Percentiles rank a stretch among this genome's conserved stretches.
Evolutionary conservation across 2,888 invertebrate genomes (phyloP).

Genomic region (Serrognathus titanus): DNA sequence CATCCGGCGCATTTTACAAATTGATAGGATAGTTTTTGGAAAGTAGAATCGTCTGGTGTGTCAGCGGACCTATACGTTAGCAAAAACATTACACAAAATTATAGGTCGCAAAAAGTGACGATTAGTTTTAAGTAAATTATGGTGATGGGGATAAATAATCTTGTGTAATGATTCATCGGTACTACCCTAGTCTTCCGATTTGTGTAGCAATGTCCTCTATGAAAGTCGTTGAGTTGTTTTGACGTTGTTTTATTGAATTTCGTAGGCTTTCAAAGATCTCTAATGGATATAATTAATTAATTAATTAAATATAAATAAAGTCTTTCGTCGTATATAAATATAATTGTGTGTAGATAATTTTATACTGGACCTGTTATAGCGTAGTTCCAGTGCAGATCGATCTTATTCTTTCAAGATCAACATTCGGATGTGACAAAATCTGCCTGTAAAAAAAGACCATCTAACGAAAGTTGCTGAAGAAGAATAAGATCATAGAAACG

Average conservation of each 20-base stretch:
- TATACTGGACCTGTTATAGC: constrained; percentile 43
- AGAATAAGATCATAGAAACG: constrained; percentile 16
- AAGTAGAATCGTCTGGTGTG: no score
- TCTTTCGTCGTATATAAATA: constrained; percentile 43
- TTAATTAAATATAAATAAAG: constrained; percentile 31
- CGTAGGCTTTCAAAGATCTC: constrained; percentile 46
- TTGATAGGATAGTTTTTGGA: no score
- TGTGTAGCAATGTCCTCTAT: constrained; percentile 15
- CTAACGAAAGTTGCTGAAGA: background rate
- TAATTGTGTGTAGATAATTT: constrained; percentile 46
- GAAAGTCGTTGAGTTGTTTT: constrained; percentile 7
- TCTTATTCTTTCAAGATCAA: constrained; percentile 27
- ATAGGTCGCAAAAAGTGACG: background rate
- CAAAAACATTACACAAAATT: no score
- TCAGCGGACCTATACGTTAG: no score
- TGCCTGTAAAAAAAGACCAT: background rate
- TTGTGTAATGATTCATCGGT: background rate
- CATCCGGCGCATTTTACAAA: no score
- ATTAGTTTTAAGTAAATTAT: background rate
- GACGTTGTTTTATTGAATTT: constrained; percentile 6
- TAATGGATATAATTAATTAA: constrained; percentile 35
- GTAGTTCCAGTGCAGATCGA: constrained; percentile 35
- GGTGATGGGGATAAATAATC: background rate
- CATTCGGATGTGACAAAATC: no score
- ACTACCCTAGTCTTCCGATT: constrained; percentile 21